Conservation (phyloP, 2,888 invertebrate genomes). For the Stenichneumon culpator region DNA sequence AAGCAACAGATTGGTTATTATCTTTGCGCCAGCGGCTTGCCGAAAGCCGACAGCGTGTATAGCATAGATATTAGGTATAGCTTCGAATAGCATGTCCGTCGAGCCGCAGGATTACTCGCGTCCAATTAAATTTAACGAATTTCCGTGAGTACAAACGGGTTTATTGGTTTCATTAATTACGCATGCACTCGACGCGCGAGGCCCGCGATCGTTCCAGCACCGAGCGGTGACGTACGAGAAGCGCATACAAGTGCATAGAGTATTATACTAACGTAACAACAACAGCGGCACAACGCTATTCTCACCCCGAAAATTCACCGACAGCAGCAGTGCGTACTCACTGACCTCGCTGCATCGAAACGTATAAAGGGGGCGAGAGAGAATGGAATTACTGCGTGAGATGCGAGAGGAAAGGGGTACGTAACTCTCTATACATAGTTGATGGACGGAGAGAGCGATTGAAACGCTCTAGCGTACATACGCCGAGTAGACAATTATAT, state of each 20-base stretch:
- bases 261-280: constrained; percentile 26
- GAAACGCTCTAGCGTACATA: constrained; percentile 17
- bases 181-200: constrained; percentile 75
- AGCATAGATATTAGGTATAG: constrained; percentile 4
- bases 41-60: not conserved
- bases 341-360: constrained; percentile 60
- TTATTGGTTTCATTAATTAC: constrained; percentile 84
- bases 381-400: not conserved
- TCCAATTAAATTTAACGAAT: constrained; percentile 85
- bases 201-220: constrained; percentile 36
- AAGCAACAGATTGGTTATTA: constrained; percentile 46
- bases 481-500: constrained; percentile 1
- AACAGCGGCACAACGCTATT: constrained; percentile 4
- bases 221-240: constrained; percentile 47
- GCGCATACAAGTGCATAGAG: constrained; percentile 9
- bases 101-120: constrained; percentile 79
- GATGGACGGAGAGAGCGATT: constrained; percentile 35
- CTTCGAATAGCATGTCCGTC: constrained; percentile 36
- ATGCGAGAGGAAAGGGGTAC: not conserved
- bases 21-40: constrained; percentile 41
- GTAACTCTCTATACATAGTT: constrained; percentile 14
- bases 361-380: constrained; percentile 38
- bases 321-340: constrained; percentile 25
- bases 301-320: constrained; percentile 43
- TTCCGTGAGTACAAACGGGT: constrained; percentile 77